A percentile compares a stretch with the other conserved stretches of the same genome.
Evolutionary conservation across 2,113 vertebrate genomes (phyloP).

Genomic region (Amphiprion ocellaris): DNA sequence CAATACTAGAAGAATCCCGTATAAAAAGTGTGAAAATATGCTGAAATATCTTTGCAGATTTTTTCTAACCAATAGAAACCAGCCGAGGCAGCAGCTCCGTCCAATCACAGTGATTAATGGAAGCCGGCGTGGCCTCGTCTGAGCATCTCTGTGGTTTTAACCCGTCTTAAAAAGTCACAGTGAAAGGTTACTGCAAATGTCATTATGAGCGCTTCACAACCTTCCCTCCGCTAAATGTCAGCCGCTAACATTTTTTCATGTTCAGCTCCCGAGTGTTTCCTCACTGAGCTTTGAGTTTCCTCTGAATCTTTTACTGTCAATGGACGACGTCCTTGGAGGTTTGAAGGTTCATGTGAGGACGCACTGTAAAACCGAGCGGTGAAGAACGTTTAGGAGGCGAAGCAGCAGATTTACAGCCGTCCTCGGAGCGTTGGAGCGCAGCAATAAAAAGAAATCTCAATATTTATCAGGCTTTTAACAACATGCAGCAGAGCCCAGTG

Average conservation of each 20-base stretch:
- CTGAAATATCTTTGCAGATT: too few relatives aligned
- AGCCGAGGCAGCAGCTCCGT: constrained; percentile 44
- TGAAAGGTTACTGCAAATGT: constrained; percentile 80
- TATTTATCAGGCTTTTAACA: background rate
- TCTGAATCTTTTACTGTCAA: constrained; percentile 29
- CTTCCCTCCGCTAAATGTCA: constrained; percentile 73
- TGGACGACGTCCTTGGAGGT: too few relatives aligned
- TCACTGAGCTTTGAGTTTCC: constrained; percentile 27
- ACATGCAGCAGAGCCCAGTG: background rate
- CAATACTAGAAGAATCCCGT: too few relatives aligned
- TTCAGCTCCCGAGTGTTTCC: constrained; percentile 45
- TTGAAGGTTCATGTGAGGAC: constrained; percentile 20
- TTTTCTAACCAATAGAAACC: too few relatives aligned
- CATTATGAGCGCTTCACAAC: constrained; percentile 69
- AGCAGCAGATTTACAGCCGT: constrained; percentile 19
- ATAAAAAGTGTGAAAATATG: too few relatives aligned
- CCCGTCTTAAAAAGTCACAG: constrained; percentile 77
- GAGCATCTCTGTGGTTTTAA: constrained; percentile 77
- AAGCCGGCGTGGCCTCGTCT: constrained; percentile 54
- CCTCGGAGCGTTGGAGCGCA: background rate
- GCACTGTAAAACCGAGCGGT: background rate
- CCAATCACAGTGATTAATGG: constrained; percentile 77
- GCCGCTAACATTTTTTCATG: constrained; percentile 65
- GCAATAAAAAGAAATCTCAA: constrained; percentile 11
- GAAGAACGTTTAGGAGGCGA: too few relatives aligned